A percentile compares a stretch with the other conserved stretches of the same genome.
These are phyloP conservation scores for Rhinatrema bivittatum DNA, from an alignment of 2,797 vertebrate genomes.

Conservation along the genomic window DNA sequence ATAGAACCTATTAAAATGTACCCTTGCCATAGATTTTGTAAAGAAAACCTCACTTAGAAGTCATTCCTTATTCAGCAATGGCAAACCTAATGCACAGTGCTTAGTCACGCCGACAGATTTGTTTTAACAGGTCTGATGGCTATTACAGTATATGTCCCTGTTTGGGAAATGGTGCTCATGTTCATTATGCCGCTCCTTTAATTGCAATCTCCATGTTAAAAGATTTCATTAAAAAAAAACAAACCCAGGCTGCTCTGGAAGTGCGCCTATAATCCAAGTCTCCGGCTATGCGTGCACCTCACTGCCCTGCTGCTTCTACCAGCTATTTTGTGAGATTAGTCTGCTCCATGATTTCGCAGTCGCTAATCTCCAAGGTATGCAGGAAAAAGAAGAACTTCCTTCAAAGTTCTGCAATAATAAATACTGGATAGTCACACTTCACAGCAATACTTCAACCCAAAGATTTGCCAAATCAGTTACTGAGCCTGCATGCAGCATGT, in stretches of 20 bases:
- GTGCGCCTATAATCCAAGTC: too few relatives aligned
- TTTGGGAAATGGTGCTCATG: background rate
- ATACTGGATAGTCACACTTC: background rate
- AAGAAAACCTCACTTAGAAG: background rate
- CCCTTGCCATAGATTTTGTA: background rate
- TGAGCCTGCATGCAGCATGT: too few relatives aligned
- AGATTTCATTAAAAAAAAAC: too few relatives aligned
- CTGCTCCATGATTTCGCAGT: background rate
- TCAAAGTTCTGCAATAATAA: constrained; percentile 24
- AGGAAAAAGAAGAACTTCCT: constrained; percentile 26
- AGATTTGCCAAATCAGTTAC: too few relatives aligned
- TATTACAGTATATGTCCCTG: background rate
- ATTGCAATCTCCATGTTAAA: fast-evolving
- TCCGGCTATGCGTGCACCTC: too few relatives aligned
- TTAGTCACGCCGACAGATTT: background rate
- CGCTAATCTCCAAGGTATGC: constrained; percentile 3
- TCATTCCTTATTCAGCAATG: background rate
- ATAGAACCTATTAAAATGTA: background rate
- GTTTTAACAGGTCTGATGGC: background rate
- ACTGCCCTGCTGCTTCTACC: constrained; percentile 25
- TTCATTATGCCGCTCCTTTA: background rate
- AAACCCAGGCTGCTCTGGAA: too few relatives aligned
- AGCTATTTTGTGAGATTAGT: constrained; percentile 1
- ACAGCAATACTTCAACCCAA: fast-evolving
- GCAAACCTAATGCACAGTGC: background rate